Evolutionary conservation across 2,113 vertebrate species (phyloP).

Genomic region (Erinaceus europaeus): DNA sequence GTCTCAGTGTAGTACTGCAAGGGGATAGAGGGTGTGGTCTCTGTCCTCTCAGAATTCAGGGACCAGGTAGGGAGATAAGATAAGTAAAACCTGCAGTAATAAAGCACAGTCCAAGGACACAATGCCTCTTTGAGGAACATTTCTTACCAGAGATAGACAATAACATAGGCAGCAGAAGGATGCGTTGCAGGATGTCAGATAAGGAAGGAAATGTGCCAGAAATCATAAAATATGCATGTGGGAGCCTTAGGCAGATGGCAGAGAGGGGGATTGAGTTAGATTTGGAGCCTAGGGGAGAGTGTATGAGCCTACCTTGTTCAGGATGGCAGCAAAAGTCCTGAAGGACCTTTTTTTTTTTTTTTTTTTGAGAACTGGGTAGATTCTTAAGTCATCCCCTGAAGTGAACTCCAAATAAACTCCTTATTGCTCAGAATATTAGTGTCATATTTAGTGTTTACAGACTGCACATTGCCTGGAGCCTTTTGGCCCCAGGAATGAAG

Average conservation of each 20-base stretch:
- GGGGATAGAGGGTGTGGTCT: conserved; percentile 24
- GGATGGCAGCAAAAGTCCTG: background rate
- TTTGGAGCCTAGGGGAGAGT: background rate
- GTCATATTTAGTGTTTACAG: background rate
- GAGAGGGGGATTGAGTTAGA: conserved; percentile 28
- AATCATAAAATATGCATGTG: conserved; percentile 56
- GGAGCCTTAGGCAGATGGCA: conserved; percentile 43
- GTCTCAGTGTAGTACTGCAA: background rate
- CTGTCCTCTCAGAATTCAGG: background rate
- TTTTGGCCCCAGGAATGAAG: background rate
- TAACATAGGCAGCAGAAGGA: background rate
- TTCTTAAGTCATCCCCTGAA: background rate
- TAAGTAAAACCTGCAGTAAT: background rate
- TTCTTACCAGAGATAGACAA: conserved; percentile 46
- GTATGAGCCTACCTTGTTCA: background rate
- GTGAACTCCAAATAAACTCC: background rate
- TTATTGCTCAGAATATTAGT: background rate
- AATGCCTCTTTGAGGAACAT: conserved; percentile 3
- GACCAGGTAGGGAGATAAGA: background rate
- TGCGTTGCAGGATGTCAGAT: conserved; percentile 55
- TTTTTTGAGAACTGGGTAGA: background rate
- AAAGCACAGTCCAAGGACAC: conserved; percentile 37
- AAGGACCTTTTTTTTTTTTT: background rate
- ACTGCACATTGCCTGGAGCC: background rate
- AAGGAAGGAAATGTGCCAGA: conserved; percentile 35